Percentiles rank a stretch among this genome's conserved stretches.
Conservation (phyloP, 1,140 invertebrate species). For the Drosophila bocki region DNA sequence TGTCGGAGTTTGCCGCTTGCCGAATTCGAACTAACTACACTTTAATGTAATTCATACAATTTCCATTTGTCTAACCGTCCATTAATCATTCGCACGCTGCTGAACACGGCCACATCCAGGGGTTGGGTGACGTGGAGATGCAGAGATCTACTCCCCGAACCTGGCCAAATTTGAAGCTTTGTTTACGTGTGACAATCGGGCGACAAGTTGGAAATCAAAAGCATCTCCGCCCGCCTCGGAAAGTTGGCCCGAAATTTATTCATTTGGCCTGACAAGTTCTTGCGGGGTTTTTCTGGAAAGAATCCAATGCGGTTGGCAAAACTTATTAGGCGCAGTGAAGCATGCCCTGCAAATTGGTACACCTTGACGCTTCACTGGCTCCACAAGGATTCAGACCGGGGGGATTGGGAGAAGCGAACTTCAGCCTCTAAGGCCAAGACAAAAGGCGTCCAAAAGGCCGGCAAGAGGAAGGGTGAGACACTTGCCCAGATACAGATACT, state of each 20-base stretch:
- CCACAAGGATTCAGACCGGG: constrained; percentile 7
- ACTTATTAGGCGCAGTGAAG: constrained; percentile 80
- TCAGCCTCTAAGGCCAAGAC: constrained; percentile 36
- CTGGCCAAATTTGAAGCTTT: constrained; percentile 75
- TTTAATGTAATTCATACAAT: constrained; percentile 83
- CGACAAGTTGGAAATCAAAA: constrained; percentile 80
- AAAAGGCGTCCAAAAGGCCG: constrained; percentile 67
- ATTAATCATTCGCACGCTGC: constrained; percentile 81
- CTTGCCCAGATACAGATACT: constrained; percentile 70
- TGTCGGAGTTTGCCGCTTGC: constrained; percentile 36
- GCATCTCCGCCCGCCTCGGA: constrained; percentile 18
- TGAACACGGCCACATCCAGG: constrained; percentile 53
- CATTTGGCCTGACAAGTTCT: constrained; percentile 70
- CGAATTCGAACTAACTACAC: constrained; percentile 76
- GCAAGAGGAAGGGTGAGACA: constrained; percentile 21
- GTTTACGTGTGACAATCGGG: constrained; percentile 81
- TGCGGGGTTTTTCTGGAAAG: constrained; percentile 26
- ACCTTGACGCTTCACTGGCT: constrained; percentile 80
- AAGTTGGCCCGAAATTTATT: constrained; percentile 70
- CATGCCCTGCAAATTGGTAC: constrained; percentile 81
- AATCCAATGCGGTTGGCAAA: constrained; percentile 66
- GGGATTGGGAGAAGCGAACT: neutral
- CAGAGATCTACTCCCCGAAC: constrained; percentile 20
- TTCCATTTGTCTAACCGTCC: constrained; percentile 80
- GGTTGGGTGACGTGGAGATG: constrained; percentile 13